Base-by-base conservation (phyloP, 2,888 invertebrate species). In the Balanococcus diminutus region DNA sequence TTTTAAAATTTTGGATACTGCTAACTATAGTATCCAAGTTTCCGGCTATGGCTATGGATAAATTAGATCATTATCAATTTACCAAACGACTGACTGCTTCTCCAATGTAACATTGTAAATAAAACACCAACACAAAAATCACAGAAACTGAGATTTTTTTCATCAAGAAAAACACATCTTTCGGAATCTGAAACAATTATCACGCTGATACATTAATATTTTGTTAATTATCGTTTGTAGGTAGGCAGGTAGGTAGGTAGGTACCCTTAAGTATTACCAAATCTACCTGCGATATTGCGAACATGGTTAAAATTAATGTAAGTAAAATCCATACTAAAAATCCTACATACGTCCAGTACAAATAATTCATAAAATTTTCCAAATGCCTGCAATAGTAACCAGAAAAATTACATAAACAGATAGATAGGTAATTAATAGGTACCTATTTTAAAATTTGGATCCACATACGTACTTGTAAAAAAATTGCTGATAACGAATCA, bases 71-170 rank as follows among this genome's bases (percentile, higher is more conserved):
- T 19, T 1, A 61, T 9, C 19, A 22, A 61, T 51, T 51, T 19
- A 75, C 75, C 32, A 75, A 32, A 32, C 32, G 75, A n/a, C 75
- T 32, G 0, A 75, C 75, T n/a, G 75, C 32, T 5, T 75, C 75
- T 75, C 75, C 75, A n/a, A 75, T 75, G 9, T 32, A 75, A 32
- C 75, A 75, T 9, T 32, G 75, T 8, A 75, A n/a, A 32, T 75
- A 75, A 32, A 75, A 75, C 75, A 75, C 75, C 36, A 75, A 32
- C n/a, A 75, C 16, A n/a, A 75, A 75, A 75, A 32, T 75, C n/a
- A 75, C 75, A 9, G 75, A 75, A 32, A 75, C 36, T 1, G 75
- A 6, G n/a, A 32, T 32, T 75, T 75, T 75, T 5, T 75, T 75
- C 75, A 75, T 75, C n/a, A 75, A 32, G 36, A 75, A 32, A 32